phyloP scores from a whole-genome alignment of 2,797 vertebrate species.

The Anolis apletophallus region DNA sequence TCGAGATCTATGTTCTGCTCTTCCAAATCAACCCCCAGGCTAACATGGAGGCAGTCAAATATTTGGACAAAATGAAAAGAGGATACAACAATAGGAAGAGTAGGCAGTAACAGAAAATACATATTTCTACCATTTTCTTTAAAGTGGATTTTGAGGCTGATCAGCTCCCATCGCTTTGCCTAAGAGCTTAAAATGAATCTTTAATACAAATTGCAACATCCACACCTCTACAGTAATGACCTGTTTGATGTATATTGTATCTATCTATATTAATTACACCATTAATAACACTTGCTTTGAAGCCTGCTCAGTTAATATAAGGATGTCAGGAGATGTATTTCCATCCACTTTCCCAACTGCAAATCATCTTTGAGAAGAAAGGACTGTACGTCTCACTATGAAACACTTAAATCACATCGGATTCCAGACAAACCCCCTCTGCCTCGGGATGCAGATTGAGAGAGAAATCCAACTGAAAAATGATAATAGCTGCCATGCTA shows the following conservation, averaged over 20 bases:
- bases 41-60: not conserved
- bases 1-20: slow-evolving; percentile 16
- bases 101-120: not conserved
- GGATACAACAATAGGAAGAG: not conserved
- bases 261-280: slow-evolving; percentile 58
- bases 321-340: slow-evolving; percentile 33
- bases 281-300: slow-evolving; percentile 68
- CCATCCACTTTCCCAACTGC: slow-evolving; percentile 27
- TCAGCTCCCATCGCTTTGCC: slow-evolving; percentile 41
- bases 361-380: slow-evolving; percentile 36
- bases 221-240: slow-evolving; percentile 56
- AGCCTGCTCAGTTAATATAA: slow-evolving; percentile 52
- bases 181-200: slow-evolving; percentile 54
- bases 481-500: not conserved
- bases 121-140: slow-evolving; percentile 13
- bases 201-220: slow-evolving; percentile 60
- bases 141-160: slow-evolving; percentile 40
- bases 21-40: not conserved
- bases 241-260: slow-evolving; percentile 59
- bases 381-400: not conserved
- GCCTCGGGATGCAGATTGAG: not conserved
- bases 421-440: not conserved
- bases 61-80: rapidly evolving
- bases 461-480: not conserved
- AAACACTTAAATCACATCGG: slow-evolving; percentile 15